Percentiles rank a stretch among this genome's conserved stretches.
phyloP scores from a whole-genome alignment of 2,113 vertebrate genomes.

The Hirundichthys speculiger region DNA sequence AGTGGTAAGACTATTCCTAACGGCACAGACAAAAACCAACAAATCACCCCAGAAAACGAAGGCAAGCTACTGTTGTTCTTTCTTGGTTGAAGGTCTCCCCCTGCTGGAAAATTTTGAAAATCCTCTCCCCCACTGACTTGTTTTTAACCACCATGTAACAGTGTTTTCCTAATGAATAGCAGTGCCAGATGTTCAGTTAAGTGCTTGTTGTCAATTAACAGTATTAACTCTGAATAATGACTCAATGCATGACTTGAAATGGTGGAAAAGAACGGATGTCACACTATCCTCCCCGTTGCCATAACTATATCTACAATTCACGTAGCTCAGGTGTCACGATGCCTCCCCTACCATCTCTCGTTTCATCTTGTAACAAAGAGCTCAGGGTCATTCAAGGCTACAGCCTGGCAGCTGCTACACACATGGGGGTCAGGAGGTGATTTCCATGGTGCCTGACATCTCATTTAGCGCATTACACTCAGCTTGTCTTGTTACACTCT shows the following conservation, averaged over 20 bases:
- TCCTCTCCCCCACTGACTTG: not conserved
- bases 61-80: slow-evolving; percentile 78
- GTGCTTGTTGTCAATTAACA: slow-evolving; percentile 12
- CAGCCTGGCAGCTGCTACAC: slow-evolving; percentile 27
- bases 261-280: slow-evolving; percentile 32
- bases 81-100: slow-evolving; percentile 31
- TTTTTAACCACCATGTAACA: not conserved
- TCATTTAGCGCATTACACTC: slow-evolving; percentile 18
- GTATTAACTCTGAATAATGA: slow-evolving; percentile 24
- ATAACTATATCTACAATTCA: slow-evolving; percentile 55
- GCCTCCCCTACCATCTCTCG: slow-evolving; percentile 38
- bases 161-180: slow-evolving; percentile 2
- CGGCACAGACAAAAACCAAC: slow-evolving; percentile 79
- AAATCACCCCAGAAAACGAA: slow-evolving; percentile 86
- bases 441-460: slow-evolving; percentile 22
- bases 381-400: slow-evolving; percentile 36
- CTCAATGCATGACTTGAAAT: slow-evolving; percentile 3
- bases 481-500: not conserved
- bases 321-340: slow-evolving; percentile 58
- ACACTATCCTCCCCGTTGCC: slow-evolving; percentile 43
- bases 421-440: slow-evolving; percentile 32
- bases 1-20: slow-evolving; percentile 92
- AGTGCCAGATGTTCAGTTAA: slow-evolving; percentile 15
- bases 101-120: slow-evolving; percentile 52
- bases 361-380: slow-evolving; percentile 65